Evolutionary conservation across 2,797 vertebrate genomes (phyloP), one percentile per base, ranked within the genome.

Genomic region (Onychomys leucogaster): DNA sequence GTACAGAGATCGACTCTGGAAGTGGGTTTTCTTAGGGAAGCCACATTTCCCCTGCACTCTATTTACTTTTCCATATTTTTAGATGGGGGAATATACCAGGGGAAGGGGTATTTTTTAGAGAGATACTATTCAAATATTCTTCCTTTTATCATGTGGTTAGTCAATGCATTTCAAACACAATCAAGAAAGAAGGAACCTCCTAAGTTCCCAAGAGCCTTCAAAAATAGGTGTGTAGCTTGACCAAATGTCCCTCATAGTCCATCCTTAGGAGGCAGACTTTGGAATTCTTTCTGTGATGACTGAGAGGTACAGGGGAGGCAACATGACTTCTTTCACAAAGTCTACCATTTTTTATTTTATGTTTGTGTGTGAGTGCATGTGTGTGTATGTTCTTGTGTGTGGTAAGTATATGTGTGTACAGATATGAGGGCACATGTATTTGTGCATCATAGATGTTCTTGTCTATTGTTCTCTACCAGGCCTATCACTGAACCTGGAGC

Each of bases 1-100:
- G 96, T 95, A 67, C 12, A 43, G 80, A 93, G 91, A 95, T 61
- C 34, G 91, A 92, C 41, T 29, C 37, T 41, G 17, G 67, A 57
- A 91, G 77, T 71, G 27, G 5, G n/a, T 86, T 94, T 49, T 63
- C 83, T 65, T 89, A 34, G 92, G 29, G 85, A 67, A 91, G 25
- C 34, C 71, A 57, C 21, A 73, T 55, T 94, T 91, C 75, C 29
- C 43, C 34, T 34, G 65, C 25, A 5, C 43, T 61, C 25, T 78
- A 4, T 91, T 96, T 96, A 81, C 63, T 67, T 94, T 91, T 49
- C 17, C 43, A 63, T 91, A 86, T 5, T 84, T 94, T 89, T 61
- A 88, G 29, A 71, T 29, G 13, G 37, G 32, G 32, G 52, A 49
- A 23, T 59, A 11, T 21, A 63, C 14, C 4, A 49, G 21, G 46